Base-by-base conservation (phyloP, 2,797 vertebrate genomes). In the Pipistrellus nathusii region DNA sequence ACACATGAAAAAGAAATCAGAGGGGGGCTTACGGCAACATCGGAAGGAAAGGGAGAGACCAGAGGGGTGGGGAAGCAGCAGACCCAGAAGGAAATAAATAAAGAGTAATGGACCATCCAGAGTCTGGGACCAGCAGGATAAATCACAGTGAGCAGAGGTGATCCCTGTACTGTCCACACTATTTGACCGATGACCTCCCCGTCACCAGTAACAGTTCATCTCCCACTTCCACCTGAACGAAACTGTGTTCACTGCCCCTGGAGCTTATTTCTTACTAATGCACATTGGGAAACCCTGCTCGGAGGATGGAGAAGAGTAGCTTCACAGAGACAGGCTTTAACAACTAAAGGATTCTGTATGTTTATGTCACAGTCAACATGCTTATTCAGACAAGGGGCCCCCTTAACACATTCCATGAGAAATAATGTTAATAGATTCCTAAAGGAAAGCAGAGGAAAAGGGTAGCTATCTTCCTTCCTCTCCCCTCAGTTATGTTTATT, bases 141-240 rank as follows among this genome's bases (percentile, higher is more conserved):
- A 23, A 41, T 38, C 48, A 10, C 55, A 41, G 15, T 21, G 10
- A 0, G 0, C 0, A 9, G 57, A 55, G 14, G 10, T 0, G 5
- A 10, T 30, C 10, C 35, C 46, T 23, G 18, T 23, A 2, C 57
- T 2, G 21, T 44, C 41, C 44, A 27, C 1, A 0, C 75, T 32
- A 3, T 51, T 8, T 44, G 55, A 73, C 32, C 13, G 17, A 21
- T 5, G 5, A 0, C 71, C 62, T 72, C 53, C 69, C 35, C 8
- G 10, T 12, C n/a, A 38, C 46, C 68, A 38, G 44, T 1, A 15
- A 35, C 55, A 51, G 62, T 8, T 27, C 18, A 3, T 17, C 38
- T 35, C 35, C 62, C 15, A 12, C 18, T 8, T 82, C 32, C 6
- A 6, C 62, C 6, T 3, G 20, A 4, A 10, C 5, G 21, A 18